Base-by-base conservation (phyloP, 2,113 vertebrate genomes). In the Antigone vipio region DNA sequence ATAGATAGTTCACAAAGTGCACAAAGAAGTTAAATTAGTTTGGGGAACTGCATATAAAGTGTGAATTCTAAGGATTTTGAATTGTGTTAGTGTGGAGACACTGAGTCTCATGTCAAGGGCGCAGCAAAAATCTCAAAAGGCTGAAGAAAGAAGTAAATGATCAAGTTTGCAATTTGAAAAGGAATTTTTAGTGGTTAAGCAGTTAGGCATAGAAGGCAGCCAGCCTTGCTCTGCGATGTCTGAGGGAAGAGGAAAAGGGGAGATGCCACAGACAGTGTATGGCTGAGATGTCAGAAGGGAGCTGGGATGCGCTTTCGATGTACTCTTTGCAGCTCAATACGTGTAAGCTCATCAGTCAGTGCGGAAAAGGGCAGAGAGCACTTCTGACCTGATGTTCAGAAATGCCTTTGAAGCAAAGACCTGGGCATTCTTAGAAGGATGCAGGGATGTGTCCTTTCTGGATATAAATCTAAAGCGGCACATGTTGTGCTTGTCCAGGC, bases 401-500 rank as follows among this genome's bases (percentile, higher is more conserved):
- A 88, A 38, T 44, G 47, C 20, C 56, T 59, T 76, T 50, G 64
- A 75, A 84, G 29, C 1, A 0, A 58, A 92, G 53, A 55, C 30
- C 9, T 45, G 69, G 22, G 13, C 24, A 56, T 42, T 71, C 72
- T 84, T 7, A 52, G 52, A 80, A 74, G 23, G 23, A 17, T 30
- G 34, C 12, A 49, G 29, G 30, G 27, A 47, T 29, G 7, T 9
- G 6, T 81, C 27, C 21, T 75, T 71, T 52, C 64, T 85, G 52
- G 30, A 27, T 67, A 42, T n/a, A 40, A 67, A 75, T 40, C 47
- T 59, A 0, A 90, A 60, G 15, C 29, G 56, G 9, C 21, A 26
- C 1, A 0, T 56, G 6, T 42, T 0, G 0, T 64, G 21, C 29
- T 86, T 72, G 32, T 44, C 76, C 8, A 50, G 58, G 7, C 45